Conservation (phyloP, 2,888 invertebrate species). For the Synergus itoensis region DNA sequence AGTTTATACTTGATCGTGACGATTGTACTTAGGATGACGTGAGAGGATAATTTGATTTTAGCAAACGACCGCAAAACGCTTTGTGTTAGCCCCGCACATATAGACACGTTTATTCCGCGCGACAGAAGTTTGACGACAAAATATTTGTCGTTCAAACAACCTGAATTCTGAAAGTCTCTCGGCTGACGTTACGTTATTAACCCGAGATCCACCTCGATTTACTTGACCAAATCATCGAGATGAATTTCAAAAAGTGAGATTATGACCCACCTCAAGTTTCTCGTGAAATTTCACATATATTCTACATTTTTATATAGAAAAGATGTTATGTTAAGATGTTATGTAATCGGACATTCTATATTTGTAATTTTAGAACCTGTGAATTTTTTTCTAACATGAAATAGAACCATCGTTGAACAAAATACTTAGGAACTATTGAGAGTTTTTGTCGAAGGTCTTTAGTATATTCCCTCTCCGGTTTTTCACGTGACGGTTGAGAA, state of each 20-base stretch:
- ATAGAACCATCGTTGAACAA: no score
- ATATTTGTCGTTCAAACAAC: slow-evolving; percentile 78
- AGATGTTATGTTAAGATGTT: no score
- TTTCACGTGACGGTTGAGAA: neutral
- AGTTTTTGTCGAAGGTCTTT: neutral
- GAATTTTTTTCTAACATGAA: no score
- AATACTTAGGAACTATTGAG: neutral
- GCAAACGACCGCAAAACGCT: slow-evolving; percentile 75
- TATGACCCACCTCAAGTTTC: slow-evolving; percentile 42
- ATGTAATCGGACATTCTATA: no score
- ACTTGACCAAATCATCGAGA: slow-evolving; percentile 53
- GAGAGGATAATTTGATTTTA: slow-evolving; percentile 72
- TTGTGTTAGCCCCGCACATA: slow-evolving; percentile 77
- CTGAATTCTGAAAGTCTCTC: slow-evolving; percentile 71
- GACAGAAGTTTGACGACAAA: slow-evolving; percentile 78
- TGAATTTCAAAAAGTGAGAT: slow-evolving; percentile 47
- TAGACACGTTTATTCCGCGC: slow-evolving; percentile 75
- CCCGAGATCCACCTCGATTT: slow-evolving; percentile 55
- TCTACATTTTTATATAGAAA: slow-evolving; percentile 42
- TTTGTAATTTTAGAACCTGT: no score
- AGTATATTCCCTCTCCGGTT: neutral
- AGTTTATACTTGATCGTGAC: slow-evolving; percentile 14
- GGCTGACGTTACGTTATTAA: slow-evolving; percentile 57
- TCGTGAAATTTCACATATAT: slow-evolving; percentile 31
- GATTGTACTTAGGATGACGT: slow-evolving; percentile 44